phyloP scores from a whole-genome alignment of 1,140 invertebrate species.

The Leguminivora glycinivorella region DNA sequence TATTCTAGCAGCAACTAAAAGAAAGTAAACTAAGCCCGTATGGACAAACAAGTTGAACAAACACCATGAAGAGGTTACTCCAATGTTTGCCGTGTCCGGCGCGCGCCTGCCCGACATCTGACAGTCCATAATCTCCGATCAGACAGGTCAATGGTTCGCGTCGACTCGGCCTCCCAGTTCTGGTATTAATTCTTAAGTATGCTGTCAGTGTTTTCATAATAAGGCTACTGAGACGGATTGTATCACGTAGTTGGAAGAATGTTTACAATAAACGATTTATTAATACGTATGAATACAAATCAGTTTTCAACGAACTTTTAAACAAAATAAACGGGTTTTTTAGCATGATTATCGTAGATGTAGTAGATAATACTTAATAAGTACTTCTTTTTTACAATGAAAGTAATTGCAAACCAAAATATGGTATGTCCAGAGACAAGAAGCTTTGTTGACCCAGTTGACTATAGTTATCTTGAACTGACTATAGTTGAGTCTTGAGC shows the following conservation, averaged over 20 bases:
- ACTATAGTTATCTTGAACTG: no score
- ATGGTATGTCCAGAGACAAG: no score
- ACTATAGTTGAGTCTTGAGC: no score
- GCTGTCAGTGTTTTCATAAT: constrained; percentile 14
- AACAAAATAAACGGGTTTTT: no score
- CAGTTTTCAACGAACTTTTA: not conserved
- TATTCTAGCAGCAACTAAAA: constrained; percentile 32
- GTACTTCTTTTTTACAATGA: no score
- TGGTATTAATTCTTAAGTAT: not conserved
- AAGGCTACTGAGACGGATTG: not conserved
- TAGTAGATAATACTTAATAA: no score
- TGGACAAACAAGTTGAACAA: constrained; percentile 23
- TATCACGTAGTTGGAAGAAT: not conserved
- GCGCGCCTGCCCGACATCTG: constrained; percentile 6
- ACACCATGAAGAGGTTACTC: constrained; percentile 2
- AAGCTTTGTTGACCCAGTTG: no score
- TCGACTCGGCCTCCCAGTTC: not conserved
- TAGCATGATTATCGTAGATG: no score
- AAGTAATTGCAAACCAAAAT: no score
- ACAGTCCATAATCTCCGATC: constrained; percentile 13
- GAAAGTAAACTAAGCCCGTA: constrained; percentile 31
- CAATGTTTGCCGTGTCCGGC: not conserved
- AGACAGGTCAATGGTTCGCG: constrained; percentile 9
- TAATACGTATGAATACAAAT: not conserved
- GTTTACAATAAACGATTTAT: not conserved